phyloP scores from a whole-genome alignment of 2,797 vertebrate genomes.

The Nannoperca obscura region DNA sequence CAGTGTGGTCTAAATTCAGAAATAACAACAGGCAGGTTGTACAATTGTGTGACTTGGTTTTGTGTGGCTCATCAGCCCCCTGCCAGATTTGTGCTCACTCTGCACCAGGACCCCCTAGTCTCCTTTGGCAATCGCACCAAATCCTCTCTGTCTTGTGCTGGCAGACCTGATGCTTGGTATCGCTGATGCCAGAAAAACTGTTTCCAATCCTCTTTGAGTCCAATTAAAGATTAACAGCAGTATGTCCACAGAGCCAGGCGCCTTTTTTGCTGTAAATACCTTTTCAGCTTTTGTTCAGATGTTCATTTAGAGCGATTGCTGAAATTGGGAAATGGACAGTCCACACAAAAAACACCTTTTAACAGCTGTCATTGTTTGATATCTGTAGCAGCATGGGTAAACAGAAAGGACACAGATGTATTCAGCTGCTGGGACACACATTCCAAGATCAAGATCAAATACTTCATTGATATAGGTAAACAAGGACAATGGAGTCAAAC shows the following conservation, averaged over 20 bases:
- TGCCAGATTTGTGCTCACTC: conserved; percentile 64
- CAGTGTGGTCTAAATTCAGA: conserved; percentile 51
- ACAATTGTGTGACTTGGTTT: conserved; percentile 53
- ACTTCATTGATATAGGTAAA: neutral
- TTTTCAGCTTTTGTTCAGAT: conserved; percentile 53
- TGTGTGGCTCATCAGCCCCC: conserved; percentile 62
- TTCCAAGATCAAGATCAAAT: conserved; percentile 1
- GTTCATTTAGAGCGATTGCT: conserved; percentile 17
- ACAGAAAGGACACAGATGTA: neutral
- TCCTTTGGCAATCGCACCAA: conserved; percentile 67
- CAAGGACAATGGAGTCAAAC: neutral
- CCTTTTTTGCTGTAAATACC: conserved; percentile 48
- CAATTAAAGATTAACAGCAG: conserved; percentile 78
- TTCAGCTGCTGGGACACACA: neutral
- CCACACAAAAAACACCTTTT: conserved; percentile 7
- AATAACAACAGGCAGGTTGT: conserved; percentile 57
- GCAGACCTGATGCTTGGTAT: conserved; percentile 57
- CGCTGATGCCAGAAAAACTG: conserved; percentile 65
- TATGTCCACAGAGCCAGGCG: conserved; percentile 49
- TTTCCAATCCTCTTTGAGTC: conserved; percentile 72
- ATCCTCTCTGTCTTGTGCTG: conserved; percentile 69
- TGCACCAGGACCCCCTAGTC: conserved; percentile 62
- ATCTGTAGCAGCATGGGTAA: conserved; percentile 12
- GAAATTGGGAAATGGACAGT: conserved; percentile 32
- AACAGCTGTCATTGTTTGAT: conserved; percentile 34